A percentile compares a stretch with the other conserved stretches of the same genome.
Conservation (phyloP, 2,113 vertebrate species). For the Corvus hawaiiensis region DNA sequence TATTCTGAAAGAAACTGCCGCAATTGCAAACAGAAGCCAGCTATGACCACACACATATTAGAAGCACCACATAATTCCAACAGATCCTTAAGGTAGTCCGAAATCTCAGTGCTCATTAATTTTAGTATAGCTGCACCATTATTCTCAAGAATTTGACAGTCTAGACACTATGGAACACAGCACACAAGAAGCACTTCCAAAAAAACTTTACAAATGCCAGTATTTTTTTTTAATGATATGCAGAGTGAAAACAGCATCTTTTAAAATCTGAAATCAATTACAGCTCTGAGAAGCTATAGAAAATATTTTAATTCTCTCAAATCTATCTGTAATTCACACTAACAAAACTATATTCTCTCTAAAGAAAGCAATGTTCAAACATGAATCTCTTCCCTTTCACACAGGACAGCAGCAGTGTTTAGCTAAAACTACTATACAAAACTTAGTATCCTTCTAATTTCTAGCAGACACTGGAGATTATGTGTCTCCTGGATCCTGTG, state of each 20-base stretch:
- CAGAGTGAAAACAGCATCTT: slow-evolving; percentile 57
- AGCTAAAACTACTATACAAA: neutral
- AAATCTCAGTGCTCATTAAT: neutral
- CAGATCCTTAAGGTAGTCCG: neutral
- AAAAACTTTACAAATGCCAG: slow-evolving; percentile 40
- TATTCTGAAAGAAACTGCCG: neutral
- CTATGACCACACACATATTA: neutral
- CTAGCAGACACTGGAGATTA: neutral
- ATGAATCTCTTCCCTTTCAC: slow-evolving; percentile 39
- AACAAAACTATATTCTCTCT: slow-evolving; percentile 10
- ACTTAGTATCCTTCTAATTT: slow-evolving; percentile 30
- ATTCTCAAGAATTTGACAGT: slow-evolving; percentile 17
- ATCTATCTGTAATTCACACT: neutral
- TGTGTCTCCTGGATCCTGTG: neutral
- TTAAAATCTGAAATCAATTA: slow-evolving; percentile 66
- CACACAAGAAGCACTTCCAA: slow-evolving; percentile 24
- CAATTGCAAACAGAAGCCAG: neutral
- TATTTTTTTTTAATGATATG: slow-evolving; percentile 64
- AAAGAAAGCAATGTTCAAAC: slow-evolving; percentile 42
- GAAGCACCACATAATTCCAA: neutral
- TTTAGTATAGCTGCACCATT: neutral
- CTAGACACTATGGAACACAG: neutral
- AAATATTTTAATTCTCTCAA: slow-evolving; percentile 46
- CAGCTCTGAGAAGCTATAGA: slow-evolving; percentile 39
- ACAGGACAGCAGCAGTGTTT: slow-evolving; percentile 25